Evolutionary conservation across 2,888 invertebrate genomes (phyloP), one percentile per base, ranked within the genome.

Genomic region (Cosmorhoe ocellata): DNA sequence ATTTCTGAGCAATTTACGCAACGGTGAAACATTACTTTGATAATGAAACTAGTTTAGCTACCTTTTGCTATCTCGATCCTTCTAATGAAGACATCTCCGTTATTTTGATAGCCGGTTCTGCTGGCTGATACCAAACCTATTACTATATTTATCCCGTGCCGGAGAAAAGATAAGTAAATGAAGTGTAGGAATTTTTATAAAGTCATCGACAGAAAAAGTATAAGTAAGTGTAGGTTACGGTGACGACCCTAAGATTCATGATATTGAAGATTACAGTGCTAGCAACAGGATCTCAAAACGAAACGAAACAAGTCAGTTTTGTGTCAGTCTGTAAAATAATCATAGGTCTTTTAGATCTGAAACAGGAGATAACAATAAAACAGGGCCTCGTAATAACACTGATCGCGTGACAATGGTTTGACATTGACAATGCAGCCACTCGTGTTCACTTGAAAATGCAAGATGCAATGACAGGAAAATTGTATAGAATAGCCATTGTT

Each of bases 391-490:
- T 58, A 50, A 59, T 53, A 51, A 33, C 42, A 34, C 41, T 18
- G 45, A 61, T 71, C 61, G 61, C 59, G 58, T 72, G 66, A 82
- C 82, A 84, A 82, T 82, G 61, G 73, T 61, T 51, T 76, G 84
- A 71, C 84, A 81, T 83, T 86, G 85, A 77, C 70, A 74, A 73
- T 76, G 77, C 81, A 81, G 68, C 70, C 63, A 64, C 57, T 69
- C 49, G 44, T 64, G 55, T 59, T 64, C 63, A 61, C 71, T 71
- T 66, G 61, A 58, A 63, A 66, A 58, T 64, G 71, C 66, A 68
- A 69, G 61, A 66, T 69, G 69, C 67, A 66, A 65, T 66, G 63
- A 60, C 61, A 65, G 50, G 63, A 54, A 66, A 69, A 71, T 64
- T 64, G 52, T 54, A 38, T 43, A 46, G 59, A 51, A 55, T 56